Conservation (phyloP, 92 coral and sea anemone species). For the Porites cylindrica region DNA sequence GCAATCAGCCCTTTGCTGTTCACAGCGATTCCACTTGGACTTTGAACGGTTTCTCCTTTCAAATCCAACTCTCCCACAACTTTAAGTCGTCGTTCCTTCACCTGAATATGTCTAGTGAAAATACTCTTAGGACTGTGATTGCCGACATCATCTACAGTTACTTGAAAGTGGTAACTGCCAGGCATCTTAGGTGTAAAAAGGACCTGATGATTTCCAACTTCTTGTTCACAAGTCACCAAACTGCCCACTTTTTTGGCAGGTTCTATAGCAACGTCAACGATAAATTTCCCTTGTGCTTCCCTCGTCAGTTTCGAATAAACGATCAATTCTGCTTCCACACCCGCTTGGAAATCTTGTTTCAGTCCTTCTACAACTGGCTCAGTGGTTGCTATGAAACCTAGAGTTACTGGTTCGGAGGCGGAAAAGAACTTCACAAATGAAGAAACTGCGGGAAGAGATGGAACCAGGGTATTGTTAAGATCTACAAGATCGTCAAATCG, state of each 20-base stretch:
- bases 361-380: not conserved
- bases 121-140: not conserved
- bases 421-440: no score
- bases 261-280: not conserved
- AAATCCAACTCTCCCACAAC: not conserved
- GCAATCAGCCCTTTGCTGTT: conserved; percentile 9
- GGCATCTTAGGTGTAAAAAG: not conserved
- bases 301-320: not conserved
- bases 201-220: not conserved
- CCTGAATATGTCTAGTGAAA: not conserved
- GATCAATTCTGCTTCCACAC: no score
- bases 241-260: not conserved
- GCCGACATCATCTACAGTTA: no score
- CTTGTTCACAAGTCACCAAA: not conserved
- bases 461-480: no score
- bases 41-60: not conserved
- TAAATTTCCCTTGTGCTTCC: not conserved
- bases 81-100: not conserved
- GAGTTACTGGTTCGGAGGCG: no score
- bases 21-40: conserved; percentile 1
- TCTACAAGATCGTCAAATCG: not conserved
- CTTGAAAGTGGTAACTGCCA: no score
- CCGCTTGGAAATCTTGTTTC: no score
- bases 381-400: no score
- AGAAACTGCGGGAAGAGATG: not conserved